Evolutionary conservation across 2,888 invertebrate genomes (phyloP), one percentile per base, ranked within the genome.

Genomic region (Drosophila leonis): DNA sequence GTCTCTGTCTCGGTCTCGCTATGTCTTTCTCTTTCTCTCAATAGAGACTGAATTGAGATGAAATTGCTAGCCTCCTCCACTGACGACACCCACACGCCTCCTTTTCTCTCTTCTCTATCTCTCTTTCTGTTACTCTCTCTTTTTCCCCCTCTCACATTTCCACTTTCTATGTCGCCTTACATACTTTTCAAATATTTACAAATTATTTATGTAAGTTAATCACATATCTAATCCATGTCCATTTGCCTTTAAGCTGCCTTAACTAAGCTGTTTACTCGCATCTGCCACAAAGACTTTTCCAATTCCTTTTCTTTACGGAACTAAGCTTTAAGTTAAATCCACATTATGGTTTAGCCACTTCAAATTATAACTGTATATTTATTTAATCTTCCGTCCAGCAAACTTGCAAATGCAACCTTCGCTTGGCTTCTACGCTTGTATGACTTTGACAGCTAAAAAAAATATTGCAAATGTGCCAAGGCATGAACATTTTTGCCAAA

Each of bases 381-480:
- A 20, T 29, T 20, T 13, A 20, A 35, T 27, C 20, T 15, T 0
- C 12, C 18, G 48, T n/a, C 31, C 18, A 18, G 2, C 49, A 31
- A 31, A 31, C 27, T 29, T 13, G 13, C 20, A 31, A 49, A 52
- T 52, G 4, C 15, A 27, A 31, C 12, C 24, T 24, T 33, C 35
- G 33, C 51, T 49, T 31, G 55, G 55, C 56, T 59, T 67, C 65
- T 66, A 63, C 69, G 41, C 64, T 54, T 70, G 68, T 70, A 59
- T 69, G 84, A 66, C 54, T 72, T 75, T 79, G 79, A 79, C 84
- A 85, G 73, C 66, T 31, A 56, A 48, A n/a, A 5, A 29, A 88
- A 77, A 81, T 88, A 86, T 86, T 72, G 74, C 74, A 75, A 75
- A 67, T 67, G 64, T 54, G 51, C 59, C 65, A 48, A 35, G 37